These are phyloP conservation scores for Lacerta agilis DNA, from an alignment of 2,797 vertebrate genomes.

Conservation along the genomic window DNA sequence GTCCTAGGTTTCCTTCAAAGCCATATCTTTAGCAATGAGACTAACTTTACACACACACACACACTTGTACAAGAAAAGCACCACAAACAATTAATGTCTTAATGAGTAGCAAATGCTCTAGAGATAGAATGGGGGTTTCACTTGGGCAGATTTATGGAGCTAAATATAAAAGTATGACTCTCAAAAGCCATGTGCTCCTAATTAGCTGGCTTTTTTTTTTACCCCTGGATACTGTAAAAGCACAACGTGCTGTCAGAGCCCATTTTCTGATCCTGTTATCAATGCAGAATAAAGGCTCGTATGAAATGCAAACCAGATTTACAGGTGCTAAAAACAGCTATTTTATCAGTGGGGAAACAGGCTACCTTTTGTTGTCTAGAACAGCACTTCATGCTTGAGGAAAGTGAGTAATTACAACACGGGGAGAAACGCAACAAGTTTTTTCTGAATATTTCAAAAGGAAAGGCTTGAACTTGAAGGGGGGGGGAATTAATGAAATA, in stretches of 20 bases:
- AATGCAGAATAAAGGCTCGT: slow-evolving; percentile 67
- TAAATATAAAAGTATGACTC: slow-evolving; percentile 72
- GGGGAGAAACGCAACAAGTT: slow-evolving; percentile 25
- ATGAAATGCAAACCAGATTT: slow-evolving; percentile 74
- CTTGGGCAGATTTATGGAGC: slow-evolving; percentile 69
- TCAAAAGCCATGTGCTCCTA: slow-evolving; percentile 77
- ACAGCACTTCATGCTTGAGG: slow-evolving; percentile 35
- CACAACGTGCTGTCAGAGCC: slow-evolving; percentile 74
- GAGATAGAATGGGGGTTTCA: slow-evolving; percentile 65
- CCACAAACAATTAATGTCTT: slow-evolving; percentile 72
- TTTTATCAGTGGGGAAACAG: slow-evolving; percentile 68
- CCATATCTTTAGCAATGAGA: slow-evolving; percentile 47
- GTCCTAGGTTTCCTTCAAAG: slow-evolving; percentile 62
- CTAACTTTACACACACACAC: neutral
- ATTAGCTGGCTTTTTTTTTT: slow-evolving; percentile 74
- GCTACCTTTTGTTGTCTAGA: slow-evolving; percentile 70
- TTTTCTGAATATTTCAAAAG: slow-evolving; percentile 25
- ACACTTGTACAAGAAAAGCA: slow-evolving; percentile 63
- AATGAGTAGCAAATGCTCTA: slow-evolving; percentile 74
- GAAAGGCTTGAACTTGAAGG: slow-evolving; percentile 22
- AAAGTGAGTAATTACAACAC: neutral
- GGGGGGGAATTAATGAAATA: slow-evolving; percentile 40
- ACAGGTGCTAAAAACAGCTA: slow-evolving; percentile 73
- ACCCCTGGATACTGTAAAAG: slow-evolving; percentile 79
- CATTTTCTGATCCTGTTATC: slow-evolving; percentile 78